Base-by-base conservation (phyloP, 2,113 vertebrate species). In the Calypte anna region DNA sequence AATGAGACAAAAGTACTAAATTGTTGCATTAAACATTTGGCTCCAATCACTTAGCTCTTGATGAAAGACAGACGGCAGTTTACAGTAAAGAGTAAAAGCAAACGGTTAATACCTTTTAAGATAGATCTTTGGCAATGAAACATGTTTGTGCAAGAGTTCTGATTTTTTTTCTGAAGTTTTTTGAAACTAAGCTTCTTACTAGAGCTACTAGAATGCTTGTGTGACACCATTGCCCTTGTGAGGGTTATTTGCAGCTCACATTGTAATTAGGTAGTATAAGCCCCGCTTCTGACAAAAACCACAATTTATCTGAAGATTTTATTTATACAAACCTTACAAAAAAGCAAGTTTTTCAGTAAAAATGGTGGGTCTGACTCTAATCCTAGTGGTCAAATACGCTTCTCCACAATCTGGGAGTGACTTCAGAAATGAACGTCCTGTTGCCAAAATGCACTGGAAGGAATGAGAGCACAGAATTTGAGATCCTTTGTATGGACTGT, bases 91-190 rank as follows among this genome's bases (percentile, higher is more conserved):
- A 88, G 24, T 67, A 95, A 80, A 94, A 51, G 18, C 75, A 95
- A 96, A 93, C 92, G 91, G 66, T 95, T 96, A 94, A 93, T 90
- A 91, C 61, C 94, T 93, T 97, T 96, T 91, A 76, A 87, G 91
- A 94, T 64, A 91, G 21, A 82, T 94, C 96, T 96, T 90, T 96
- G 96, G 83, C 96, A 94, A 89, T 73, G 58, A 93, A 76, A 81
- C 10, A 82, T 89, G 91, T 94, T 96, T 83, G 57, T 94, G 64
- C 90, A 96, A 95, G 94, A 96, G 79, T 90, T 90, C 83, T 95
- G 50, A 54, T 12, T 48, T 84, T 55, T 48, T 48, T 48, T 48
- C 19, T 48, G 46, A 48, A 9, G 19, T 21, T 48, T 48, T 51
- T 40, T 80, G 50, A 73, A 86, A 85, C 12, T 75, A 93, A 84